Conservation (phyloP, 2,888 invertebrate genomes). For the Dolichopus griseipennis region DNA sequence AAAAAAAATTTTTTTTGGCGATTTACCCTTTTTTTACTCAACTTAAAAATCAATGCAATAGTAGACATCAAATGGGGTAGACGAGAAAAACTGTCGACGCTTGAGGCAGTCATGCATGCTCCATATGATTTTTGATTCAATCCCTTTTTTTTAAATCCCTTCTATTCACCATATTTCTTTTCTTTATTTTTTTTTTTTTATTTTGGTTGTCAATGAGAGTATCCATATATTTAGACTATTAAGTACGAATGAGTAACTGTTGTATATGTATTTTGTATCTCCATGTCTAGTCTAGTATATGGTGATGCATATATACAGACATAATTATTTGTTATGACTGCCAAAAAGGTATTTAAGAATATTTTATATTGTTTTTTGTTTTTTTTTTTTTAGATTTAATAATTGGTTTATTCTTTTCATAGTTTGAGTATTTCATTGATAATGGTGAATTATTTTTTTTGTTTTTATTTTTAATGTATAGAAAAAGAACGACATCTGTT, state of each 20-base stretch:
- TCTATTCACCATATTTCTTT: neutral
- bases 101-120: slow-evolving; percentile 3
- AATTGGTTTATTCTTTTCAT: neutral
- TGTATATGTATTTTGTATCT: neutral
- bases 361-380: neutral
- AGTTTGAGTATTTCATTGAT: neutral
- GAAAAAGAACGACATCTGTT: no score
- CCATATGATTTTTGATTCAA: neutral
- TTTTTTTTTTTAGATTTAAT: neutral
- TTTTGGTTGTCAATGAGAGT: neutral
- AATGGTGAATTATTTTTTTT: neutral
- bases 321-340: neutral
- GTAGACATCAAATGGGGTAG: neutral
- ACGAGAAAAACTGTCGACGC: neutral
- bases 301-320: neutral
- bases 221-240: no score
- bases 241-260: no score
- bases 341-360: neutral
- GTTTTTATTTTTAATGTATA: no score
- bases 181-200: neutral
- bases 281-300: neutral
- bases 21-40: neutral
- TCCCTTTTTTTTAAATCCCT: neutral
- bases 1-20: no score
- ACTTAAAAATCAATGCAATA: neutral